Conservation (phyloP, 2,888 invertebrate species). For the Allophyes oxyacanthae region DNA sequence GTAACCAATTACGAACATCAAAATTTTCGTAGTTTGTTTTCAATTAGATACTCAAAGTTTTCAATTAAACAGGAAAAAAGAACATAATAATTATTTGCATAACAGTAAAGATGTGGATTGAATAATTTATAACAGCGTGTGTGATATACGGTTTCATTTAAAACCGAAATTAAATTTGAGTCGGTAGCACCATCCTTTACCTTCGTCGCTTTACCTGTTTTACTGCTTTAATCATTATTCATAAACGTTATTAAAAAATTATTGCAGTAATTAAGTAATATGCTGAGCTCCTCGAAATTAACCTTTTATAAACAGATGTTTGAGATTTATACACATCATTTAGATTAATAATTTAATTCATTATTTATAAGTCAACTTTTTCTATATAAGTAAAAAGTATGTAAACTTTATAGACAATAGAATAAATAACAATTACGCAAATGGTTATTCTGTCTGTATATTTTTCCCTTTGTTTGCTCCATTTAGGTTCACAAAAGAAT, state of each 20-base stretch:
- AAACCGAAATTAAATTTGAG: not conserved
- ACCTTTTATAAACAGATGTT: not conserved
- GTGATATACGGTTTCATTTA: not conserved
- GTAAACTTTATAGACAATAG: constrained; percentile 8
- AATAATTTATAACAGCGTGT: too few species aligned
- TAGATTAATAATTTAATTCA: too few species aligned
- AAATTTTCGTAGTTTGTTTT: too few species aligned
- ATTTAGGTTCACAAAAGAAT: constrained; percentile 11
- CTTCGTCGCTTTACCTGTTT: constrained; percentile 1
- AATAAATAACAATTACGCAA: constrained; percentile 5
- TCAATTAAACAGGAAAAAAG: too few species aligned
- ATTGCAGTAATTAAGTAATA: constrained; percentile 2
- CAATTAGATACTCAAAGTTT: too few species aligned
- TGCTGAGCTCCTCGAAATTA: constrained; percentile 1
- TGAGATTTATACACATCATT: too few species aligned
- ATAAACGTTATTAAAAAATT: constrained; percentile 4
- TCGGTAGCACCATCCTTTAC: not conserved
- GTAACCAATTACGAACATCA: too few species aligned
- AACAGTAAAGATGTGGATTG: too few species aligned
- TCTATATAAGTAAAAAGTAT: too few species aligned
- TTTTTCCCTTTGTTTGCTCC: not conserved
- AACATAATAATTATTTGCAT: too few species aligned
- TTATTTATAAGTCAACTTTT: too few species aligned
- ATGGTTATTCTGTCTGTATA: not conserved
- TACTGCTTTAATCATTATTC: not conserved